Percentiles rank a stretch among this genome's conserved stretches.
Evolutionary conservation across 2,113 vertebrate species (phyloP).

Genomic region (Bubalus kerabau): DNA sequence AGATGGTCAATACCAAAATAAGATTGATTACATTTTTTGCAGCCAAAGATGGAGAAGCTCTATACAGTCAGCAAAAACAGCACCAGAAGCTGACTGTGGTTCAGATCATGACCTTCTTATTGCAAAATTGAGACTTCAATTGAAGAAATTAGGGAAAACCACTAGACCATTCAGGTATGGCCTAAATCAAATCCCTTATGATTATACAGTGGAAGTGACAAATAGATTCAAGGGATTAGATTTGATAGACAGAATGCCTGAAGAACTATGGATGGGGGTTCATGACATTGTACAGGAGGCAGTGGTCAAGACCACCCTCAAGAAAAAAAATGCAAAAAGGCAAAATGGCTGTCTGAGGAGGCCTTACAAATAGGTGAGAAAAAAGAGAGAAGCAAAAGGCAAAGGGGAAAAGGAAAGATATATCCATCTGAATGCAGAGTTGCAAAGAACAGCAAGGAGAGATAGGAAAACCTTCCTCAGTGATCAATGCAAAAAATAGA

Average conservation of each 20-base stretch:
- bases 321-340: neutral
- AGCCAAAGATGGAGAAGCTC: neutral
- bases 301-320: neutral
- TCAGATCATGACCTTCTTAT: neutral
- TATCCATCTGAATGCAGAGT: neutral
- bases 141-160: neutral
- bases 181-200: neutral
- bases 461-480: neutral
- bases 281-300: neutral
- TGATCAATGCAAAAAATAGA: neutral
- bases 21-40: neutral
- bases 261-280: neutral
- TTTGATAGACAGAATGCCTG: neutral
- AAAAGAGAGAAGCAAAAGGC: neutral
- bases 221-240: neutral
- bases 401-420: neutral
- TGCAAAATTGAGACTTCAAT: neutral
- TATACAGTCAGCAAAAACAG: neutral
- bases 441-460: neutral
- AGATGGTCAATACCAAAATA: neutral
- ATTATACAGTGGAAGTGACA: neutral
- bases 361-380: neutral
- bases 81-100: neutral
- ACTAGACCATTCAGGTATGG: neutral
- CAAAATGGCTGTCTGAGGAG: neutral